Evolutionary conservation across 2,888 invertebrate genomes (phyloP).

Genomic region (Leptinotarsa peninsularis): DNA sequence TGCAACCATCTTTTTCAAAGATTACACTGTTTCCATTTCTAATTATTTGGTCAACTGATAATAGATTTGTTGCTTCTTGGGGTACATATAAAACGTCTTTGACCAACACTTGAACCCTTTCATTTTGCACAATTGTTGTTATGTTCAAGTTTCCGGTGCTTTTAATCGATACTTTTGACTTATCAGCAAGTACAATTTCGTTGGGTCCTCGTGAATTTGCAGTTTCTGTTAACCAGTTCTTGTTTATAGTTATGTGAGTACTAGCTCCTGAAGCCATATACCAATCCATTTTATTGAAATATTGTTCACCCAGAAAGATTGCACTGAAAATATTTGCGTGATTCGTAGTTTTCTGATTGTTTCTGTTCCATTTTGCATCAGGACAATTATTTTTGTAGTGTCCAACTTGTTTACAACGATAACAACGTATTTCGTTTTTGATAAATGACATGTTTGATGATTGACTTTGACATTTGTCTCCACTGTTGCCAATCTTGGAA

Average conservation of each 20-base stretch:
- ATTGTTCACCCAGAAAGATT: conserved; percentile 32
- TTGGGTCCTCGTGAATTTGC: conserved; percentile 7
- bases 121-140: conserved; percentile 8
- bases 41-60: too few species aligned
- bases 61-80: too few species aligned
- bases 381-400: conserved; percentile 29
- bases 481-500: background rate
- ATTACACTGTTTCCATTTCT: too few species aligned
- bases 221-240: conserved; percentile 19
- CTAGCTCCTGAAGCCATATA: conserved; percentile 53
- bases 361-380: background rate
- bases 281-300: conserved; percentile 45
- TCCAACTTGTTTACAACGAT: conserved; percentile 42
- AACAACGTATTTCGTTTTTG: conserved; percentile 33
- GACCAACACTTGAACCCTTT: background rate
- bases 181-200: conserved; percentile 16
- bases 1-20: too few species aligned
- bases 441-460: background rate
- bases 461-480: background rate
- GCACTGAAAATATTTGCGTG: conserved; percentile 28
- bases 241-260: conserved; percentile 43
- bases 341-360: conserved; percentile 1
- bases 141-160: too few species aligned
- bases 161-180: background rate
- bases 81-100: too few species aligned